phyloP scores from a whole-genome alignment of 1,140 invertebrate genomes.

The Pseudomyrmex sp. region DNA sequence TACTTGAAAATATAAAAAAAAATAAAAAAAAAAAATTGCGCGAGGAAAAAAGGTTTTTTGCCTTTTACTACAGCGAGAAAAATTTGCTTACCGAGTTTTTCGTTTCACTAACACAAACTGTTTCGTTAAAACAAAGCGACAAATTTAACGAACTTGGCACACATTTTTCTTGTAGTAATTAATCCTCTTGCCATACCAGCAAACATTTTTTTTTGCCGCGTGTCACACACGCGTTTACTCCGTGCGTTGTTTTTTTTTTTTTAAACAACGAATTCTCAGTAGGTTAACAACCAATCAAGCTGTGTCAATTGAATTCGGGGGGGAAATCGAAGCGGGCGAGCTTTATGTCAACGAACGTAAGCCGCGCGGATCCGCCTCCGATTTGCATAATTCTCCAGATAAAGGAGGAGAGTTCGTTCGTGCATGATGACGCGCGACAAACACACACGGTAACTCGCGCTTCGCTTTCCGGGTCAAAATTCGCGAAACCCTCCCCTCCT shows the following conservation, averaged over 20 bases:
- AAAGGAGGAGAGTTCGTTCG: not conserved
- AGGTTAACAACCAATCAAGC: conserved; percentile 1
- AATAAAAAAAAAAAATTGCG: not conserved
- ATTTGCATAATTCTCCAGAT: conserved; percentile 34
- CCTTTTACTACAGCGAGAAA: no score
- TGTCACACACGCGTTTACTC: no score
- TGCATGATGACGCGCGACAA: not conserved
- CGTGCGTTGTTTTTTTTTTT: not conserved
- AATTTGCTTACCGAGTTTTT: no score
- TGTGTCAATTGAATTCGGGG: not conserved
- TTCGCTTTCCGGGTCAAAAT: no score
- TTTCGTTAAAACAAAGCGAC: not conserved
- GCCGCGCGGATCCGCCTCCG: not conserved
- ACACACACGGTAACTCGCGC: no score
- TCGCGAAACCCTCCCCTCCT: not conserved
- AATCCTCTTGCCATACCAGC: no score
- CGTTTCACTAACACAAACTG: no score
- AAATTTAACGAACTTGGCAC: no score
- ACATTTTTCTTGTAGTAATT: no score
- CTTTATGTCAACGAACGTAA: conserved; percentile 18
- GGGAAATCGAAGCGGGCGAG: conserved; percentile 12
- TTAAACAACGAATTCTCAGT: not conserved
- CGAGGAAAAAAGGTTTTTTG: not conserved
- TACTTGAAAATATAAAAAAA: not conserved
- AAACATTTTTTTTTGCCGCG: no score